Conservation (phyloP, 2,797 vertebrate species). For the Gymnothorax javanicus region DNA sequence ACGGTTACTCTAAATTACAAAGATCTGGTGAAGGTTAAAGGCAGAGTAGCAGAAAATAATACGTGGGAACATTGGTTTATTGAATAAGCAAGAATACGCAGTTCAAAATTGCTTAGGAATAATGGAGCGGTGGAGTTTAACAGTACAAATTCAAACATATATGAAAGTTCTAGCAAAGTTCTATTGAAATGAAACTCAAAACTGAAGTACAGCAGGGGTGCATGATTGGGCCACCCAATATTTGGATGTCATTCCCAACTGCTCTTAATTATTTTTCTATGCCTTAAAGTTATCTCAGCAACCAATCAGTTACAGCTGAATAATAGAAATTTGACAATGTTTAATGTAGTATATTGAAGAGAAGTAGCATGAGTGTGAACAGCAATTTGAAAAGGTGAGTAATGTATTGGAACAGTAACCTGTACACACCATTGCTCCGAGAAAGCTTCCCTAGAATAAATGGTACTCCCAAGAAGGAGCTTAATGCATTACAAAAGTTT, state of each 20-base stretch:
- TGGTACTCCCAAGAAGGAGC: not conserved
- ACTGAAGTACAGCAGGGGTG: not conserved
- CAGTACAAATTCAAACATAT: not conserved
- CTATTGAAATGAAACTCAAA: not conserved
- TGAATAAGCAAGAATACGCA: not conserved
- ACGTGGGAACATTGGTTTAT: not conserved
- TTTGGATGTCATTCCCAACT: not conserved
- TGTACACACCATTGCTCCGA: not conserved
- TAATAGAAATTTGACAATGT: not conserved
- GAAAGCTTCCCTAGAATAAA: not conserved
- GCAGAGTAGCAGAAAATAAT: not conserved
- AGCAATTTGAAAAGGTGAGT: not conserved
- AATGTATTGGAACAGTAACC: not conserved
- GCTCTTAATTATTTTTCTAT: not conserved
- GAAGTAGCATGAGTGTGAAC: not conserved
- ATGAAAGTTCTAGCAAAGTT: not conserved
- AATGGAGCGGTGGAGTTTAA: not conserved
- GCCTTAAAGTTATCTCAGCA: not conserved
- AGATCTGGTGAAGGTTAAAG: slow-evolving; percentile 1
- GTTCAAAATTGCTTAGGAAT: not conserved
- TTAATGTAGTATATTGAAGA: not conserved
- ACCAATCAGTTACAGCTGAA: not conserved
- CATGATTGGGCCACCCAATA: not conserved
- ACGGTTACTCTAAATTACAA: not conserved
- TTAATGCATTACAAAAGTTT: not conserved